Base-by-base conservation (phyloP, 2,888 invertebrate species). In the Zaprionus bogoriensis region DNA sequence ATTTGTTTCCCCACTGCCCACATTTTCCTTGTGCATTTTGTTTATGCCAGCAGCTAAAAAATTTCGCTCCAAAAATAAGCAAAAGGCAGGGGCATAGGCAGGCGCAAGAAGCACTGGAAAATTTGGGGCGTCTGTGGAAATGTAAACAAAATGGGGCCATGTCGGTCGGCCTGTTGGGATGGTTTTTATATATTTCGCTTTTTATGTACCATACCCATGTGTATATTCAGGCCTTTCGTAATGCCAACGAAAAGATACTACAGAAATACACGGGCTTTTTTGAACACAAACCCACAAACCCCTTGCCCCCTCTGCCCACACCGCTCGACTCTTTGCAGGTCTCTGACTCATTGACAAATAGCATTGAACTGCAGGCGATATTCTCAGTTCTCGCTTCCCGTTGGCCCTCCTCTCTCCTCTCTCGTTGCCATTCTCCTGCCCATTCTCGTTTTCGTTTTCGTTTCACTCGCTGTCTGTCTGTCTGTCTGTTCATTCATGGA, bases 321-420 rank as follows among this genome's bases (percentile, higher is more conserved):
- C n/a, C n/a, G n/a, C n/a, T n/a, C n/a, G n/a, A n/a, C n/a, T n/a
- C n/a, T n/a, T n/a, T n/a, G n/a, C n/a, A n/a, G n/a, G 45, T 38
- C 12, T 58, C 60, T 78, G 82, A 86, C 81, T 80, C 79, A 80
- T 80, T 80, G 79, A 80, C 87, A 80, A 80, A 86, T 74, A 86
- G 70, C 79, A 80, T 84, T 80, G 79, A 83, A 80, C 81, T 83
- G 84, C 77, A 72, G 76, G 79, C 85, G 53, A 50, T 55, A 36
- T 46, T 6, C 10, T n/a, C n/a, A n/a, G n/a, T n/a, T n/a, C n/a
- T n/a, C n/a, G n/a, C n/a, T n/a, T n/a, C n/a, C n/a, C n/a, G n/a
- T n/a, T n/a, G n/a, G n/a, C n/a, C n/a, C n/a, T n/a, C n/a, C n/a
- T n/a, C n/a, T n/a, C n/a, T n/a, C n/a, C n/a, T n/a, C n/a, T n/a